These are phyloP conservation scores for Fissipunctia ypsillon DNA, from an alignment of 2,888 invertebrate species.

Conservation along the genomic window DNA sequence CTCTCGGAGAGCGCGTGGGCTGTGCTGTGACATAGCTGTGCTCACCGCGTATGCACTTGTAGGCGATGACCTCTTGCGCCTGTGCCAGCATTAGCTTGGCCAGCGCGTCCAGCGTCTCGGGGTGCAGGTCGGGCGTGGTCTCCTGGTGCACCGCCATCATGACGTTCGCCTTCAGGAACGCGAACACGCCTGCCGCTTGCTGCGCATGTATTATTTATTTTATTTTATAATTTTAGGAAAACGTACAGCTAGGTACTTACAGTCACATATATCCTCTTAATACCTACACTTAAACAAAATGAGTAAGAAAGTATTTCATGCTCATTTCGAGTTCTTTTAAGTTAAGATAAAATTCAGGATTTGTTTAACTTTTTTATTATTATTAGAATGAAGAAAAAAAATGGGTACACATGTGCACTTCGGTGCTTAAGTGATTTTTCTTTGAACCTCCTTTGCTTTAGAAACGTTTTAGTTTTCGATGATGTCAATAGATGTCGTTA, in stretches of 20 bases:
- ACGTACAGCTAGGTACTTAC: background rate
- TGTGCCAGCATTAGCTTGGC: conserved; percentile 98
- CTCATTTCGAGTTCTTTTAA: no score
- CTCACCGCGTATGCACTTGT: conserved; percentile 94
- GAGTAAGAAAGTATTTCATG: no score
- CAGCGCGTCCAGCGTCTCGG: conserved; percentile 97
- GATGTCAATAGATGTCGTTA: no score
- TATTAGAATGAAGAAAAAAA: no score
- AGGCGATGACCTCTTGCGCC: conserved; percentile 99
- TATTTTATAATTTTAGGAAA: background rate
- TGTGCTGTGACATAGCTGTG: background rate
- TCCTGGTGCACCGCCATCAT: conserved; percentile 97
- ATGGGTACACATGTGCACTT: no score
- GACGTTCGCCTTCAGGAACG: conserved; percentile 95
- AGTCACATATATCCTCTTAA: no score
- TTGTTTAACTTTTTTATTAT: no score
- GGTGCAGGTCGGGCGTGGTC: conserved; percentile 98
- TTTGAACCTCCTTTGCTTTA: no score
- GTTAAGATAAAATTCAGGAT: no score
- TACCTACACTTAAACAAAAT: no score
- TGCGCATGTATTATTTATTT: conserved; percentile 83
- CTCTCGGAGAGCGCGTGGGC: background rate
- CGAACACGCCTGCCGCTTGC: conserved; percentile 97
- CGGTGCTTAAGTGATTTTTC: no score
- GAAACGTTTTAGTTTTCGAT: no score